Evolutionary conservation across 2,888 invertebrate species (phyloP), one percentile per base, ranked within the genome.

Genomic region (Noctua comes): DNA sequence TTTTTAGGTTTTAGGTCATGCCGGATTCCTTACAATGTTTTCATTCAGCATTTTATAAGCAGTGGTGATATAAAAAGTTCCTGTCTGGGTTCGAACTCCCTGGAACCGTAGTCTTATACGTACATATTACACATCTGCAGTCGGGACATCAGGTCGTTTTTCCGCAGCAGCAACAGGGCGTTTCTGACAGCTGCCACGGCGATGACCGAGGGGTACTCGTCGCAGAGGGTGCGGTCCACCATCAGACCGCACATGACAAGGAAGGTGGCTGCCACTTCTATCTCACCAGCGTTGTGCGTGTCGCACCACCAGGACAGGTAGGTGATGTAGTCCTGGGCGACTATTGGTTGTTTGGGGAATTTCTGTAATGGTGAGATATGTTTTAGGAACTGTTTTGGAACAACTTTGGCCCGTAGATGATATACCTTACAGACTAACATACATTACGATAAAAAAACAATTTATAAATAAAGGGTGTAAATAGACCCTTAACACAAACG

Each of bases 271-370:
- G 94, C 95, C 31, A 91, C 85, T 76, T 95, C 94, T 7, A 95
- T 93, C 73, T 95, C 94, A 0, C 90, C 93, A 2, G 91, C 90
- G 0, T 90, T 80, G 0, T 80, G 65, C 0, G 79, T 82, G 79
- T 94, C 93, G 66, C 94, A 95, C 88, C 91, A 93, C 95, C 94
- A 96, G 0, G 94, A 89, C 0, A 96, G 76, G 80, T 95, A 96
- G 0, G 91, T 87, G 73, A 96, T 94, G 80, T 89, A 96, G 40
- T 96, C 96, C 76, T 96, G 94, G 0, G 95, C 91, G 0, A 95
- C 86, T 1, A 96, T 91, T 2, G 96, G 95, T 62, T 93, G 93
- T 0, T 76, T 51, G 1, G 95, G 95, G 72, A 94, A 96, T 75
- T 91, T 91, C 96, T 96, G 92, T 5, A 81, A 83, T 43, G n/a